Conservation (phyloP, 2,888 invertebrate species). For the Metalampra italica region DNA sequence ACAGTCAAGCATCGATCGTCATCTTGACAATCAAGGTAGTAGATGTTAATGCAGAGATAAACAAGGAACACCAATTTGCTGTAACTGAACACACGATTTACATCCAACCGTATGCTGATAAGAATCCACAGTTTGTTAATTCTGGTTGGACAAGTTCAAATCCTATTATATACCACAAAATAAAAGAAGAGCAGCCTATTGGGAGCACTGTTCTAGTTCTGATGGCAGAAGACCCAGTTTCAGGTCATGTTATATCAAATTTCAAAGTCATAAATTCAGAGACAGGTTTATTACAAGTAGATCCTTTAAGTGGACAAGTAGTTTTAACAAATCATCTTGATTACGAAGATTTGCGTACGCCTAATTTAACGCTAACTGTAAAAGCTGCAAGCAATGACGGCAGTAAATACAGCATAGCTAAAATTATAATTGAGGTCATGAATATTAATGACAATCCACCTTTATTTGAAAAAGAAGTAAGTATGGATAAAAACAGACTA, state of each 20-base stretch:
- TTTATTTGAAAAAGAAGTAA: conserved; percentile 80
- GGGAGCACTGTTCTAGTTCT: conserved; percentile 84
- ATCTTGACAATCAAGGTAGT: conserved; percentile 84
- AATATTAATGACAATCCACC: conserved; percentile 90
- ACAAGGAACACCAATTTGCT: conserved; percentile 81
- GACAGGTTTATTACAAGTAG: conserved; percentile 76
- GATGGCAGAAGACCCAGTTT: conserved; percentile 84
- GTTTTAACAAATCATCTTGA: conserved; percentile 86
- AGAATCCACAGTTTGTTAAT: conserved; percentile 86
- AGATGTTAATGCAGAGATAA: conserved; percentile 84
- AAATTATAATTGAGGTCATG: conserved; percentile 82
- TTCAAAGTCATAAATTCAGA: conserved; percentile 78
- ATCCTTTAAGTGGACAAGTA: conserved; percentile 85
- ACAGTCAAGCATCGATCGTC: conserved; percentile 85
- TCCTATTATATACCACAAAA: conserved; percentile 81
- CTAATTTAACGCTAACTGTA: conserved; percentile 77
- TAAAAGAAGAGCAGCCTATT: conserved; percentile 87
- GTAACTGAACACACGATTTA: conserved; percentile 86
- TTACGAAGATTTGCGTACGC: conserved; percentile 83
- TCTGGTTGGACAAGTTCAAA: conserved; percentile 85
- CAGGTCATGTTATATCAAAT: conserved; percentile 79
- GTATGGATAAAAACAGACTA: conserved; percentile 13
- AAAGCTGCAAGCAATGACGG: conserved; percentile 75
- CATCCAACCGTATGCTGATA: conserved; percentile 86
- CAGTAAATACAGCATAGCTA: conserved; percentile 81